Evolutionary conservation across 2,888 invertebrate species (phyloP).

Genomic region (Agonopterix heracliana): DNA sequence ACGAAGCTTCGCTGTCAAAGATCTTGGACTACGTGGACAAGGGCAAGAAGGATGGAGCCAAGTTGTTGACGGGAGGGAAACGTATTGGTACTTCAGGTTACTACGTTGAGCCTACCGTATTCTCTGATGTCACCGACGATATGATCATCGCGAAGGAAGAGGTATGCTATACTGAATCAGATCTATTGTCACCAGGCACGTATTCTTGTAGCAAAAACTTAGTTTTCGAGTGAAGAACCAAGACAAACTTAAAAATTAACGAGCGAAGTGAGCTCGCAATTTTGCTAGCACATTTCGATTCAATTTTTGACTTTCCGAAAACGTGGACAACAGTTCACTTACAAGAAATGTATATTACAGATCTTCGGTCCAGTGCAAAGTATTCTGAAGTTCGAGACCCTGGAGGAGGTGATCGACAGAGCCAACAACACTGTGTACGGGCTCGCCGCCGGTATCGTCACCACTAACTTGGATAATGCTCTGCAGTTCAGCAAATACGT

Average conservation of each 20-base stretch:
- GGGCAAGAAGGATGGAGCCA: conserved; percentile 88
- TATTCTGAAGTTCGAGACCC: conserved; percentile 87
- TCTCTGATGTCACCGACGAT: conserved; percentile 84
- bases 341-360: conserved; percentile 46
- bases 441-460: conserved; percentile 89
- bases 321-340: too few relatives aligned
- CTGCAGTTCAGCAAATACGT: conserved; percentile 84
- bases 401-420: conserved; percentile 89
- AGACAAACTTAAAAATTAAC: too few relatives aligned
- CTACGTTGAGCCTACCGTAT: conserved; percentile 87
- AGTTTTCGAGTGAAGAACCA: too few relatives aligned
- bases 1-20: conserved; percentile 84
- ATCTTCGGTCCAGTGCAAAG: conserved; percentile 96
- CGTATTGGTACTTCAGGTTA: conserved; percentile 82
- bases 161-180: conserved; percentile 46
- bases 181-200: too few relatives aligned
- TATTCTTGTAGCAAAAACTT: too few relatives aligned
- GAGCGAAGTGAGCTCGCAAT: too few relatives aligned
- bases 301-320: too few relatives aligned
- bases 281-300: too few relatives aligned
- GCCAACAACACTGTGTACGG: conserved; percentile 91
- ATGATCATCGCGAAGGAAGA: conserved; percentile 89
- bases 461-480: conserved; percentile 84
- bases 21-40: conserved; percentile 84
- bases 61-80: conserved; percentile 85